Conservation (phyloP, 1,140 invertebrate genomes). For the Heterodera schachtii region DNA sequence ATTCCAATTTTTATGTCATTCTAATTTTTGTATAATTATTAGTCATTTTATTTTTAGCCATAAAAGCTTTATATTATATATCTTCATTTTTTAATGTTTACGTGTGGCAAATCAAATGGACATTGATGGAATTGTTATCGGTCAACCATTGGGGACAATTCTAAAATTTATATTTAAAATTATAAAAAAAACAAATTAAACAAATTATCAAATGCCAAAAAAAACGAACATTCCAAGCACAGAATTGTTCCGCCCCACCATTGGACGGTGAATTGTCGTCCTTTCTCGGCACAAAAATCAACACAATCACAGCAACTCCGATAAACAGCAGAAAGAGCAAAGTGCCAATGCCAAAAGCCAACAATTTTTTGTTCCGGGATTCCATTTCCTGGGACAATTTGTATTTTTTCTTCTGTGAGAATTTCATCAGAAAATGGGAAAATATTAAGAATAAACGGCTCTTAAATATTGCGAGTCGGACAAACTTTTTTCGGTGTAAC, state of each 20-base stretch:
- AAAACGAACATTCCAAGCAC: conserved; percentile 11
- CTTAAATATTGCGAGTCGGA: no score
- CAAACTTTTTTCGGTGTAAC: no score
- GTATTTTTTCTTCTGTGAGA: not conserved
- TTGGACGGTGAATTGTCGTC: not conserved
- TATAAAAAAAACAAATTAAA: not conserved
- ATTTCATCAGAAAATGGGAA: not conserved
- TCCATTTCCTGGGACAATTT: not conserved
- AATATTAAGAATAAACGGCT: no score
- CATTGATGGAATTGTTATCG: conserved; percentile 32
- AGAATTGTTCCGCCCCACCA: not conserved
- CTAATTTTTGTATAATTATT: conserved; percentile 14
- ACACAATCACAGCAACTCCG: not conserved
- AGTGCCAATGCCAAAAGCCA: not conserved
- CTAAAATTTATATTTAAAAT: conserved; percentile 17
- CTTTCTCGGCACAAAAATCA: conserved; percentile 7
- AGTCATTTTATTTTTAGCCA: not conserved
- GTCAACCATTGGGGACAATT: conserved; percentile 40
- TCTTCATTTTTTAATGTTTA: not conserved
- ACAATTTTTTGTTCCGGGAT: not conserved
- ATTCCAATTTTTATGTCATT: no score
- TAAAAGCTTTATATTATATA: not conserved
- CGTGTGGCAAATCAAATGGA: conserved; percentile 34
- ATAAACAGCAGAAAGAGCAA: not conserved
- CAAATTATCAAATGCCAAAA: not conserved